Percentiles rank a stretch among this genome's conserved stretches.
phyloP scores from a whole-genome alignment of 2,797 vertebrate genomes.

The Apogon talboti region DNA sequence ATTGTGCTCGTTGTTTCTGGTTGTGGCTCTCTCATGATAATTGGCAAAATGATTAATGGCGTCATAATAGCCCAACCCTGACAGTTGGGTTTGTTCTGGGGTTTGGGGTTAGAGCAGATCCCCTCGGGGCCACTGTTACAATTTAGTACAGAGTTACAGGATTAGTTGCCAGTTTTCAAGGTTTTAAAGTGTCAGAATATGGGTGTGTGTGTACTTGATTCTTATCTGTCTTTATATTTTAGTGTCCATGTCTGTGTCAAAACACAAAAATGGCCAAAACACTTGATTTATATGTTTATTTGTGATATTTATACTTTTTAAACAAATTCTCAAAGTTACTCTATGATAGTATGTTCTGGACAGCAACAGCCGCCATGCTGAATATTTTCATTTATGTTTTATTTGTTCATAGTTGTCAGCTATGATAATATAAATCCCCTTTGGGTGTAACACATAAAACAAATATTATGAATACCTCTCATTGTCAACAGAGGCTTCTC shows the following conservation, averaged over 20 bases:
- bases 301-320: conserved; percentile 16
- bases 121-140: conserved; percentile 40
- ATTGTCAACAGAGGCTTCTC: conserved; percentile 56
- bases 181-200: conserved; percentile 34
- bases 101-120: conserved; percentile 57
- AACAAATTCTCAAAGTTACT: conserved; percentile 19
- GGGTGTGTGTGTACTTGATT: conserved; percentile 52
- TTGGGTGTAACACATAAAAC: conserved; percentile 47
- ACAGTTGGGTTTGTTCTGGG: conserved; percentile 56
- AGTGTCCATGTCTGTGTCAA: conserved; percentile 34
- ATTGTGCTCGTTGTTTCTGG: neutral
- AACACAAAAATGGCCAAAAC: conserved; percentile 19
- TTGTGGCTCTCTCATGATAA: conserved; percentile 20
- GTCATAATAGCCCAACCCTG: conserved; percentile 36
- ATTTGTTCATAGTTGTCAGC: conserved; percentile 34
- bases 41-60: conserved; percentile 38
- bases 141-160: conserved; percentile 20
- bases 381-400: conserved; percentile 16
- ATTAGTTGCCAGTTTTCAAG: conserved; percentile 34
- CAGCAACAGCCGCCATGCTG: conserved; percentile 27
- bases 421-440: conserved; percentile 44
- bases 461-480: conserved; percentile 55
- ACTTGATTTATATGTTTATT: neutral
- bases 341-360: conserved; percentile 41
- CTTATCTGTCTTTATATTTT: conserved; percentile 31